Conservation (phyloP, 2,888 invertebrate species). For the Tetranychus truncatus region DNA sequence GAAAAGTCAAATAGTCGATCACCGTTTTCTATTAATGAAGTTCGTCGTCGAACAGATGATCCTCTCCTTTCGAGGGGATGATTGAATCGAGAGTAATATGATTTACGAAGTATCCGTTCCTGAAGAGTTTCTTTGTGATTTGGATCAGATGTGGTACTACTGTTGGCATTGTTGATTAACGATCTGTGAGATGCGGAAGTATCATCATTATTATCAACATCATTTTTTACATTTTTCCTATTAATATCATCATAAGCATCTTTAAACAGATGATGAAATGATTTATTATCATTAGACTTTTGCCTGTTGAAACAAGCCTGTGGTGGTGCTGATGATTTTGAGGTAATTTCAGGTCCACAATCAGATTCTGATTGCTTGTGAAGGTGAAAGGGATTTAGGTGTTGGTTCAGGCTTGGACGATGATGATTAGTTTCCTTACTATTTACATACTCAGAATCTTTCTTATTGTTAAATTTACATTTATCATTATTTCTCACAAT, state of each 20-base stretch:
- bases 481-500: too few relatives aligned
- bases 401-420: neutral
- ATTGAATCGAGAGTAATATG: conserved; percentile 72
- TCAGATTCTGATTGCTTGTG: neutral
- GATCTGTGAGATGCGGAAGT: conserved; percentile 9
- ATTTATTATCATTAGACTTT: neutral
- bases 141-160: neutral
- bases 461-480: too few relatives aligned
- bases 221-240: neutral
- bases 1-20: neutral
- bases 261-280: neutral
- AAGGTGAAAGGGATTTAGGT: neutral
- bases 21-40: conserved; percentile 16
- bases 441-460: too few relatives aligned
- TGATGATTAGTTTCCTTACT: too few relatives aligned
- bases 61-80: conserved; percentile 30
- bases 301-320: neutral
- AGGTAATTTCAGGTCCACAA: neutral
- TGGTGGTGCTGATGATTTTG: neutral
- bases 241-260: neutral
- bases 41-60: conserved; percentile 6
- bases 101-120: conserved; percentile 67
- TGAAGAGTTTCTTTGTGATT: conserved; percentile 47
- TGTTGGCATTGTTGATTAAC: conserved; percentile 2
- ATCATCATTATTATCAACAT: conserved; percentile 4